These are phyloP conservation scores for Nettapus auritus DNA, from an alignment of 2,113 vertebrate species.

Conservation along the genomic window DNA sequence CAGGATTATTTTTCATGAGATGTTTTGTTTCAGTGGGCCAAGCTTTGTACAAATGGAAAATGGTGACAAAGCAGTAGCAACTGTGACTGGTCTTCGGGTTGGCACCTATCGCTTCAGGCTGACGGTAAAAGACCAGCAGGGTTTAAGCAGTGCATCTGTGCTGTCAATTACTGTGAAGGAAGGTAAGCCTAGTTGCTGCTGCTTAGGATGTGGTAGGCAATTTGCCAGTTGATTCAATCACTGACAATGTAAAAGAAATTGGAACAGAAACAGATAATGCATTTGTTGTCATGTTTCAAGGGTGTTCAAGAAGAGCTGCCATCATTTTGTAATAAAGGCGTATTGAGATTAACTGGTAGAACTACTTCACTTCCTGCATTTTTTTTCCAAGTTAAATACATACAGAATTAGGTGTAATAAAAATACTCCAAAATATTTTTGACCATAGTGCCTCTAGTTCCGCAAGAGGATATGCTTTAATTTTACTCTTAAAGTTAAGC, in stretches of 20 bases:
- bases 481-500: background rate
- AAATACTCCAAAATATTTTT: background rate
- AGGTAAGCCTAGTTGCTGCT: constrained; percentile 72
- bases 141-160: constrained; percentile 78
- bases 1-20: background rate
- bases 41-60: constrained; percentile 79
- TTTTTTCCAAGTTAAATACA: background rate
- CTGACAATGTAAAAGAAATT: background rate
- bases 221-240: background rate
- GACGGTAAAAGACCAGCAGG: constrained; percentile 85
- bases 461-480: background rate
- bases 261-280: background rate
- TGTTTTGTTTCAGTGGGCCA: constrained; percentile 80
- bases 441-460: background rate
- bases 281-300: background rate
- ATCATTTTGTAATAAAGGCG: background rate
- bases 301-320: background rate
- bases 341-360: background rate
- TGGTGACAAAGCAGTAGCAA: constrained; percentile 77
- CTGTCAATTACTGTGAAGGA: constrained; percentile 81
- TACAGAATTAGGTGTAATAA: background rate
- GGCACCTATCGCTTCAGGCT: constrained; percentile 86
- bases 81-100: constrained; percentile 77
- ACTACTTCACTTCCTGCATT: background rate
- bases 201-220: background rate